Evolutionary conservation across 2,888 invertebrate species (phyloP), one percentile per base, ranked within the genome.

Genomic region (Melinaea marsaeus): DNA sequence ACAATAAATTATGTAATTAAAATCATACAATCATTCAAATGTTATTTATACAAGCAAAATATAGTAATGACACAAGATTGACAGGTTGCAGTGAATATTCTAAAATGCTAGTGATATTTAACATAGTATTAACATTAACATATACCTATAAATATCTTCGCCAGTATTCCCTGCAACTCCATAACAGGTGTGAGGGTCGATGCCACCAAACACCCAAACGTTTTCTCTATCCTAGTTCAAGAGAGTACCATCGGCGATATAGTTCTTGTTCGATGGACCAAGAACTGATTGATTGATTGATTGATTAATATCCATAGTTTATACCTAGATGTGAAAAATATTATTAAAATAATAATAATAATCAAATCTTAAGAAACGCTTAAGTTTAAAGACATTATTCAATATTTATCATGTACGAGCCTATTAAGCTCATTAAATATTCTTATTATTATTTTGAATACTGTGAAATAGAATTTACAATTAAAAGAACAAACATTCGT

Each of bases 171-270:
- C 86, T 0, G 88, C 88, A 1, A 83, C 71, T 0, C 92, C 93
- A 69, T 92, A 93, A 3, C 90, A 79, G 13, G 85, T 86, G 72
- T 93, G 93, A 4, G 94, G 94, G 79, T 95, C 94, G 34, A 93
- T 91, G 3, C 95, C 95, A 4, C 95, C 95, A 73, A 95, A 94
- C 13, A 95, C 92, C 11, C 94, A 79, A 4, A 95, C 91, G 0
- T 93, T 92, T 74, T 94, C 94, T 42, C 91, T 83, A 59, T 93
- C 92, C 75, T 89, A 86, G 70, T 91, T 90, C 74, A 92, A 93
- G 2, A 93, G 79, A 0, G 93, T 93, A 0, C 87, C 88, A 42
- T 91, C 90, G 0, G 81, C 70, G 7, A 87, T 83, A 72, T 91
- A 92, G 71, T 87, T 87, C 71, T 90, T 90, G 60, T 89, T 89